A percentile compares a stretch with the other conserved stretches of the same genome.
Evolutionary conservation across 2,113 vertebrate species (phyloP).

Genomic region (Scatophagus argus): DNA sequence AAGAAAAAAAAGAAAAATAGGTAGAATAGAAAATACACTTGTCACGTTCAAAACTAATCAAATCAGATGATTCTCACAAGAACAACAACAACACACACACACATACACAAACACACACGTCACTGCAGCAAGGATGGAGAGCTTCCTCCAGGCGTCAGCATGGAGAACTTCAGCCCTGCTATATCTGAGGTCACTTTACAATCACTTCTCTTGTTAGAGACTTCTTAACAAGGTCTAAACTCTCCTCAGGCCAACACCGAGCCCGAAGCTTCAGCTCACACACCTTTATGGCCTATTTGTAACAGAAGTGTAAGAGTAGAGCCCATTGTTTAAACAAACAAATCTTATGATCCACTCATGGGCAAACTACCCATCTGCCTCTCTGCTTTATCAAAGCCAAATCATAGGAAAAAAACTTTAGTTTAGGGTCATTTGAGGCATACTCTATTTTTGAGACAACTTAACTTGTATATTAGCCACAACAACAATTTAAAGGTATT

Average conservation of each 20-base stretch:
- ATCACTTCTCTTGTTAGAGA: conserved; percentile 55
- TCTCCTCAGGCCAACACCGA: conserved; percentile 7
- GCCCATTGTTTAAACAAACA: conserved; percentile 45
- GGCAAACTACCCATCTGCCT: conserved; percentile 20
- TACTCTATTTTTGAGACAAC: neutral
- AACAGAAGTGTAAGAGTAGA: conserved; percentile 29
- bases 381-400: conserved; percentile 25
- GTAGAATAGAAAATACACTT: conserved; percentile 8
- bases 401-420: neutral
- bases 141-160: conserved; percentile 20
- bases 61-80: conserved; percentile 66
- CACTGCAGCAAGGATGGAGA: conserved; percentile 10
- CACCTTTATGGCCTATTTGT: conserved; percentile 52
- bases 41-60: neutral
- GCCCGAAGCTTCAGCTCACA: conserved; percentile 35
- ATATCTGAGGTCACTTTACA: conserved; percentile 41
- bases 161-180: conserved; percentile 8
- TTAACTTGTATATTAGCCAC: neutral
- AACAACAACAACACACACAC: too few species aligned
- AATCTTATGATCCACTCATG: conserved; percentile 60
- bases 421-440: neutral
- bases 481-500: neutral
- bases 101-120: conserved; percentile 3
- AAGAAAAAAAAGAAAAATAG: neutral
- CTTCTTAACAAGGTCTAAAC: neutral